These are phyloP conservation scores for Pelusios castaneus DNA, from an alignment of 2,113 vertebrate species.

Conservation along the genomic window DNA sequence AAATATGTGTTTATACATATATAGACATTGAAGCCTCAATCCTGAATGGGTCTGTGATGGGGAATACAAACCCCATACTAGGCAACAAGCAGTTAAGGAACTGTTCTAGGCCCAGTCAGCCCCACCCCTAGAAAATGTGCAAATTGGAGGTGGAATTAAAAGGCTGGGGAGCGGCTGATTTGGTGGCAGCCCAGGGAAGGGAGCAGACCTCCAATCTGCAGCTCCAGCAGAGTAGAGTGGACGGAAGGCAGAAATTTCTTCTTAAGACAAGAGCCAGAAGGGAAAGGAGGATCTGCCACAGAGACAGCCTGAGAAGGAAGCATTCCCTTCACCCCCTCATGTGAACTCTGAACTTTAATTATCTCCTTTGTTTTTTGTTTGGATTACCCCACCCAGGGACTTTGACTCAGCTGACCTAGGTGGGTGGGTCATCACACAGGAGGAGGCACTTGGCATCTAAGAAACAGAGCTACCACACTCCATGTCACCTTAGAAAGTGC, in stretches of 20 bases:
- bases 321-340: neutral
- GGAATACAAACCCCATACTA: neutral
- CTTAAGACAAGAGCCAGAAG: neutral
- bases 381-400: neutral
- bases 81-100: neutral
- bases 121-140: neutral
- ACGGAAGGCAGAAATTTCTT: neutral
- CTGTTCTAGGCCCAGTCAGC: neutral
- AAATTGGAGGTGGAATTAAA: neutral
- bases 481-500: neutral
- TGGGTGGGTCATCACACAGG: too few relatives aligned
- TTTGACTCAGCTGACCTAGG: neutral
- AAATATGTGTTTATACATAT: neutral
- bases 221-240: neutral
- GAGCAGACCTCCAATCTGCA: neutral
- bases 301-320: neutral
- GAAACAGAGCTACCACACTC: neutral
- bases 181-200: neutral
- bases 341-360: neutral
- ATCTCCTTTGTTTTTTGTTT: neutral
- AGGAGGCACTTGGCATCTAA: too few relatives aligned
- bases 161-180: neutral
- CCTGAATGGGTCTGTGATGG: neutral
- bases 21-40: neutral
- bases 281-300: neutral